Conservation (phyloP, 1,140 invertebrate genomes). For the Chlorops oryzae region DNA sequence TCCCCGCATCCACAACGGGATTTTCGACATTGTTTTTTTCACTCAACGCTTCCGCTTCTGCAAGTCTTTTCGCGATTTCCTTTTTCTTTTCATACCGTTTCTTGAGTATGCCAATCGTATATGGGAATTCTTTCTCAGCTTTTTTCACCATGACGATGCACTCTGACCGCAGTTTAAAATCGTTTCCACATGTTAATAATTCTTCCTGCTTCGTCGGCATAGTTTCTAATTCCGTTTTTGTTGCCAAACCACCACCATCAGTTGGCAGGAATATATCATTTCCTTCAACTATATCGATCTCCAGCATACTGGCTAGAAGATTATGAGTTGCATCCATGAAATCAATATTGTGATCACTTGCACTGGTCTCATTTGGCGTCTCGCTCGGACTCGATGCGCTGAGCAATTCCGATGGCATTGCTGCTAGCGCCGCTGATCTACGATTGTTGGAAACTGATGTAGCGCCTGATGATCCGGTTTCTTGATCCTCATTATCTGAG, state of each 20-base stretch:
- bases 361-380: too few relatives aligned
- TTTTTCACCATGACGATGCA: slow-evolving; percentile 24
- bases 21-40: background rate
- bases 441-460: background rate
- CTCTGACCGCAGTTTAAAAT: slow-evolving; percentile 39
- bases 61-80: background rate
- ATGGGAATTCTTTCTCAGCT: slow-evolving; percentile 32
- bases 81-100: slow-evolving; percentile 1
- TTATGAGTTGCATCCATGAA: slow-evolving; percentile 33
- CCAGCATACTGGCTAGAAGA: slow-evolving; percentile 37
- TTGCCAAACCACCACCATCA: background rate
- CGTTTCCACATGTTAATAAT: slow-evolving; percentile 14
- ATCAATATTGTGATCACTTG: slow-evolving; percentile 20
- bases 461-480: background rate
- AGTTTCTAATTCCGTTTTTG: background rate
- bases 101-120: slow-evolving; percentile 17
- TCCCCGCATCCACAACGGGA: background rate
- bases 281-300: slow-evolving; percentile 41
- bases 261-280: too few relatives aligned
- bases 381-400: too few relatives aligned
- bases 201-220: background rate
- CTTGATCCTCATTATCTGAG: slow-evolving; percentile 44
- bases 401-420: background rate
- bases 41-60: background rate
- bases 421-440: background rate